phyloP scores from a whole-genome alignment of 2,113 vertebrate genomes.

The Sinocyclocheilus grahami region DNA sequence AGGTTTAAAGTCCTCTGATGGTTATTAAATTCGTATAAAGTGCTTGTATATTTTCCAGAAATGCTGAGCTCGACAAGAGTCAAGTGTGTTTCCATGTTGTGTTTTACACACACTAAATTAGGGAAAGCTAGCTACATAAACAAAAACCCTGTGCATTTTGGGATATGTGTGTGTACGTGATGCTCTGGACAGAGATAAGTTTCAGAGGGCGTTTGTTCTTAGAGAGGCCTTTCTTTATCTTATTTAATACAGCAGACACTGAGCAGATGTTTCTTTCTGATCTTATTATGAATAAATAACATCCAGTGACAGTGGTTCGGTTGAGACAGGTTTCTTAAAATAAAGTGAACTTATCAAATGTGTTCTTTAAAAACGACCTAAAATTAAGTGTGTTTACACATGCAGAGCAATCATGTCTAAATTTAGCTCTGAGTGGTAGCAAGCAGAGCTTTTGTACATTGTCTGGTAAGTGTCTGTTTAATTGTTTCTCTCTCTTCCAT shows the following conservation, averaged over 20 bases:
- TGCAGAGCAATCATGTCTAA: not conserved
- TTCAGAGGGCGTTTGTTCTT: constrained; percentile 4
- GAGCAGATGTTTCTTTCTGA: constrained; percentile 33
- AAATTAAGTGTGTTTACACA: not conserved
- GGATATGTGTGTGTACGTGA: not conserved
- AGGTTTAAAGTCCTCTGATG: not conserved
- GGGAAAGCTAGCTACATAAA: not conserved
- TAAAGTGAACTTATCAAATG: not conserved
- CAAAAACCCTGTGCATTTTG: not conserved
- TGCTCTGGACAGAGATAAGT: not conserved
- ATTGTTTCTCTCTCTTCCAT: constrained; percentile 12
- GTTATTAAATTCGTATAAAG: not conserved
- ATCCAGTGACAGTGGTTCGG: not conserved
- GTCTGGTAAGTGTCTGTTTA: not conserved
- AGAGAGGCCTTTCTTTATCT: not conserved
- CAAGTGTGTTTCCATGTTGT: constrained; percentile 18
- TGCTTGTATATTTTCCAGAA: not conserved
- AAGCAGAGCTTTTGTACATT: not conserved
- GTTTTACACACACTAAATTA: not conserved
- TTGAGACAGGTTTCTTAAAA: not conserved
- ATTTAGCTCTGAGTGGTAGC: not conserved
- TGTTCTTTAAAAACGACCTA: not conserved
- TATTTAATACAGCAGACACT: constrained; percentile 19
- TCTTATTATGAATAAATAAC: not conserved
- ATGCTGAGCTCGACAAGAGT: not conserved